Percentiles rank a stretch among this genome's conserved stretches.
Conservation (phyloP, 2,797 vertebrate species). For the Leuciscus waleckii region DNA sequence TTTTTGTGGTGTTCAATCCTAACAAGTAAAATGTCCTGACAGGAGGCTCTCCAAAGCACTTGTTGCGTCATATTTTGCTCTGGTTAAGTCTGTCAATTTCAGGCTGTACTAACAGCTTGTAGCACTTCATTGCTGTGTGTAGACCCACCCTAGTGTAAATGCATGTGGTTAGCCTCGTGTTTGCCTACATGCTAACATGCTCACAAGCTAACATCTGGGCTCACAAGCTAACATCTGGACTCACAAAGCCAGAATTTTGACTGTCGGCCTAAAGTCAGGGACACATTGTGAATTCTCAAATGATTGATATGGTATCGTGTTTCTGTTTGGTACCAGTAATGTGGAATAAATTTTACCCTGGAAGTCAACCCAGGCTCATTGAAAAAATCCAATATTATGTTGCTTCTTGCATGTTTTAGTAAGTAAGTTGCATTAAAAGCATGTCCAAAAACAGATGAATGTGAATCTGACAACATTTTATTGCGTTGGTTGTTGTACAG, state of each 20-base stretch:
- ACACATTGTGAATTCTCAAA: not conserved
- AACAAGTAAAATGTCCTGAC: slow-evolving; percentile 47
- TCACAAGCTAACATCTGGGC: slow-evolving; percentile 11
- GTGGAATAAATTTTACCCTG: not conserved
- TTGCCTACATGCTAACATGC: slow-evolving; percentile 8
- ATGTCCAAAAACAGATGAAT: not conserved
- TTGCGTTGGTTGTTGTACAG: not conserved
- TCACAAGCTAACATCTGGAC: slow-evolving; percentile 13
- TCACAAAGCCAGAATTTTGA: not conserved
- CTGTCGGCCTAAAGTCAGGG: too few relatives aligned
- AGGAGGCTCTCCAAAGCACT: slow-evolving; percentile 43
- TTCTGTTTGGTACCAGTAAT: not conserved
- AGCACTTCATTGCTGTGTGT: not conserved
- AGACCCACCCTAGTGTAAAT: slow-evolving; percentile 35
- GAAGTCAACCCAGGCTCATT: not conserved
- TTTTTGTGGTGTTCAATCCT: slow-evolving; percentile 47
- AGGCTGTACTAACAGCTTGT: slow-evolving; percentile 31
- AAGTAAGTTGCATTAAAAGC: not conserved
- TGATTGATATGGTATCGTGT: not conserved
- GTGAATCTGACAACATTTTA: not conserved
- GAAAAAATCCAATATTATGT: not conserved
- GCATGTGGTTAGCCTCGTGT: slow-evolving; percentile 29
- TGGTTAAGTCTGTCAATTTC: slow-evolving; percentile 43
- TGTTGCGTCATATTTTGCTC: slow-evolving; percentile 17
- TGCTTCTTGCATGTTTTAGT: not conserved